Conservation (phyloP, 2,797 vertebrate genomes). For the Staurois parvus region DNA sequence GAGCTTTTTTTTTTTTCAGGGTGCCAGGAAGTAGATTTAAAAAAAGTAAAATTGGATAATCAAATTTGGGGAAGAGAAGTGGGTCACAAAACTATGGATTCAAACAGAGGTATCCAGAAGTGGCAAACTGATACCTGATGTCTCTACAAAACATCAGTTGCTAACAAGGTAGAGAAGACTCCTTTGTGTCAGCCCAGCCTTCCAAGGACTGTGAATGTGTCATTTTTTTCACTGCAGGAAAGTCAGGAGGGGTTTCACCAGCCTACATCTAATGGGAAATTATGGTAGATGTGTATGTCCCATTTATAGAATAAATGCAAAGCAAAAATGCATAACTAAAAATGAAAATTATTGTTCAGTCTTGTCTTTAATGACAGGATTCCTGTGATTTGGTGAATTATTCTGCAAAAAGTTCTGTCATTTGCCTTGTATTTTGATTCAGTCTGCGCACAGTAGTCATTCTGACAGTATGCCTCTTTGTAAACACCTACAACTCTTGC, state of each 20-base stretch:
- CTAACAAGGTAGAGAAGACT: no score
- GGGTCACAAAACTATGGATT: no score
- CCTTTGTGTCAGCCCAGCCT: no score
- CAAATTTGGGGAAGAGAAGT: no score
- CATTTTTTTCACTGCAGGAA: background rate
- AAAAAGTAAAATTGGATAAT: no score
- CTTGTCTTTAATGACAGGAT: background rate
- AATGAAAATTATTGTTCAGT: background rate
- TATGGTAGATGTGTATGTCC: background rate
- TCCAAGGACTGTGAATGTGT: no score
- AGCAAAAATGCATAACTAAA: background rate
- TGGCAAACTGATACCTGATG: no score
- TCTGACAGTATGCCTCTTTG: slow-evolving; percentile 48
- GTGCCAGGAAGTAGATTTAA: no score
- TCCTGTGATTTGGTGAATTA: background rate
- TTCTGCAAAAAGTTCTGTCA: background rate
- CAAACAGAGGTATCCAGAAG: no score
- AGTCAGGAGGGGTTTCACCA: background rate
- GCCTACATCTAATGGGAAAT: background rate
- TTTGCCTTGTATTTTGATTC: slow-evolving; percentile 12
- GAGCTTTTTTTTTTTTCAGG: no score
- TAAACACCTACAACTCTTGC: slow-evolving; percentile 53
- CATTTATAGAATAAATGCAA: background rate
- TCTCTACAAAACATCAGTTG: background rate
- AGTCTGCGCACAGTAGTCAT: slow-evolving; percentile 41